Evolutionary conservation across 2,888 invertebrate species (phyloP).

Genomic region (Napeogenes sylphis): DNA sequence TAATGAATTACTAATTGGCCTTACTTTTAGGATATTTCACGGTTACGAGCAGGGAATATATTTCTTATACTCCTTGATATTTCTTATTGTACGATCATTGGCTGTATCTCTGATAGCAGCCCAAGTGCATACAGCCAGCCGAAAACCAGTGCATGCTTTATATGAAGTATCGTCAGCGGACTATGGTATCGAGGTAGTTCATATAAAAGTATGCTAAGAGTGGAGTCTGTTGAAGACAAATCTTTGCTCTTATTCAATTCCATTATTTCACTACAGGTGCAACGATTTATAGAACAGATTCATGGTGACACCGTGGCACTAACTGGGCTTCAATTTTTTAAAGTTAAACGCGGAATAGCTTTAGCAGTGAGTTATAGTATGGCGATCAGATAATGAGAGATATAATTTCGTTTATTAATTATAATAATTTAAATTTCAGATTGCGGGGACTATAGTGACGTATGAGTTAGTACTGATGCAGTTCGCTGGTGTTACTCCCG

Average conservation of each 20-base stretch:
- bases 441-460: conserved; percentile 49
- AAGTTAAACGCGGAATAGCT: conserved; percentile 75
- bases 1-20: background rate
- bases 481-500: conserved; percentile 22
- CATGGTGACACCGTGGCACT: conserved; percentile 77
- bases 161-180: conserved; percentile 74
- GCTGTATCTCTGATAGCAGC: conserved; percentile 77
- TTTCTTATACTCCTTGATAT: conserved; percentile 22
- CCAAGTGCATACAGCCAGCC: conserved; percentile 70
- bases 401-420: background rate
- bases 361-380: conserved; percentile 63
- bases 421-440: conserved; percentile 40
- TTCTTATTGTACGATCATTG: conserved; percentile 51
- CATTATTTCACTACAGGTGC: conserved; percentile 58
- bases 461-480: conserved; percentile 38
- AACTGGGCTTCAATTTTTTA: conserved; percentile 79
- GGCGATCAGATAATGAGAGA: background rate
- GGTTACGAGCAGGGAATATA: conserved; percentile 52
- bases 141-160: conserved; percentile 63
- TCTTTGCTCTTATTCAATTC: background rate
- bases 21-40: conserved; percentile 27
- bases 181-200: conserved; percentile 75
- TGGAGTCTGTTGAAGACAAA: background rate
- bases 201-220: background rate
- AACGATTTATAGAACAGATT: conserved; percentile 79